Percentiles rank a stretch among this genome's conserved stretches.
Evolutionary conservation across 1,140 invertebrate genomes (phyloP).

Genomic region (Drosophila kohkoa): DNA sequence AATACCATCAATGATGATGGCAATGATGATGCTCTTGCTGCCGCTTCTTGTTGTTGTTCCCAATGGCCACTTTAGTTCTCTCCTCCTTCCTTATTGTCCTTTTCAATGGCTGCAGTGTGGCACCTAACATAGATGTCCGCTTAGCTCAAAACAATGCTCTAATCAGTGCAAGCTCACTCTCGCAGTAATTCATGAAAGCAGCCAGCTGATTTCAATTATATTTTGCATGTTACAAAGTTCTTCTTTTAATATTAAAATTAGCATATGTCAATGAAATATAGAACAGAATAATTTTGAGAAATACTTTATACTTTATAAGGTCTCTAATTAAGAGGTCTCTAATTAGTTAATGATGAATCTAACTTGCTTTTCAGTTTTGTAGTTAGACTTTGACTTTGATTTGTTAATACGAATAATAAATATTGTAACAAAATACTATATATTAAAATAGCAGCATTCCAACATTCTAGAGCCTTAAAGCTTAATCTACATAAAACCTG

Average conservation of each 20-base stretch:
- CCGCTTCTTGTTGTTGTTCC: conserved; percentile 8
- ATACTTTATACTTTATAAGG: too few species aligned
- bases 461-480: too few species aligned
- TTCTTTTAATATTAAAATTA: not conserved
- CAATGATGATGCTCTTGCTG: conserved; percentile 19
- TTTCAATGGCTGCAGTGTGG: conserved; percentile 4
- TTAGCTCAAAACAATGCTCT: conserved; percentile 29
- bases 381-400: too few species aligned
- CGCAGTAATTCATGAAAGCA: not conserved
- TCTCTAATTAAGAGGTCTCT: too few species aligned
- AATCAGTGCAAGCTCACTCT: conserved; percentile 9
- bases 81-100: conserved; percentile 16
- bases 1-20: conserved; percentile 46
- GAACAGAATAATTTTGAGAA: too few species aligned
- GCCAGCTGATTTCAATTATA: conserved; percentile 2
- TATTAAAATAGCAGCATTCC: too few species aligned
- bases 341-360: too few species aligned
- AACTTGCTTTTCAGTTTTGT: too few species aligned
- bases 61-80: conserved; percentile 22
- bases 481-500: too few species aligned
- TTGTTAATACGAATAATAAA: too few species aligned
- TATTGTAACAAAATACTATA: too few species aligned
- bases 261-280: too few species aligned
- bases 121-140: not conserved
- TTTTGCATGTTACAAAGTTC: not conserved